Base-by-base conservation (phyloP, 2,113 vertebrate species). In the Coturnix japonica region DNA sequence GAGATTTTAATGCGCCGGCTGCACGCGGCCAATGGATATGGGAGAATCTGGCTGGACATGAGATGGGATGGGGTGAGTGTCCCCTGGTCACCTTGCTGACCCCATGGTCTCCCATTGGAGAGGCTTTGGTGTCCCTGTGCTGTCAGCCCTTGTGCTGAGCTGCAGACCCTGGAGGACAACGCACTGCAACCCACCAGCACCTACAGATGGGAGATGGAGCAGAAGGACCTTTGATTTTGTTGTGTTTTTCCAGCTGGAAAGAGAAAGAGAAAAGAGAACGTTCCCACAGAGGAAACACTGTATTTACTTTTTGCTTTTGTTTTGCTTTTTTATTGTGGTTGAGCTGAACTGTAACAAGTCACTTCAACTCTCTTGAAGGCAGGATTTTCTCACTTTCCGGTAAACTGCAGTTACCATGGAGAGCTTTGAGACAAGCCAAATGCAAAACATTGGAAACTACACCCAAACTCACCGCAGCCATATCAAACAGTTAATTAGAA, bases 321-420 rank as follows among this genome's bases (percentile, higher is more conserved):
- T 53, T 28, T 33, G 25, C 25, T 71, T 77, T 93, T 90, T 83
- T 49, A 86, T 31, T 88, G 85, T 83, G 95, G 72, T 74, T 25
- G 80, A 66, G 89, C 76, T 69, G 77, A 95, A 85, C 85, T 80
- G 60, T 30, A 88, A 95, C 73, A 17, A 82, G 78, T 28, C 83
- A 23, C 85, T 76, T 57, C 7, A 95, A 87, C 93, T 94, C 85
- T 87, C 94, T 96, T 5, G 4, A 81, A 65, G 0, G 9, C 66
- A 91, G 94, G 92, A 83, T 96, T 96, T 92, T 95, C 95, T 95
- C 87, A 89, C 95, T 97, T 97, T 94, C 95, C 2, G 20, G 96
- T 96, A 96, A 97, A 95, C 85, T 94, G 92, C 86, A 82, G 97
- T 98, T 98, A 78, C 97, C 94, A 97, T 97, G 97, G 97, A 92